Percentiles rank a stretch among this genome's conserved stretches.
Evolutionary conservation across 1,140 invertebrate species (phyloP).

Genomic region (Dryas iulia): DNA sequence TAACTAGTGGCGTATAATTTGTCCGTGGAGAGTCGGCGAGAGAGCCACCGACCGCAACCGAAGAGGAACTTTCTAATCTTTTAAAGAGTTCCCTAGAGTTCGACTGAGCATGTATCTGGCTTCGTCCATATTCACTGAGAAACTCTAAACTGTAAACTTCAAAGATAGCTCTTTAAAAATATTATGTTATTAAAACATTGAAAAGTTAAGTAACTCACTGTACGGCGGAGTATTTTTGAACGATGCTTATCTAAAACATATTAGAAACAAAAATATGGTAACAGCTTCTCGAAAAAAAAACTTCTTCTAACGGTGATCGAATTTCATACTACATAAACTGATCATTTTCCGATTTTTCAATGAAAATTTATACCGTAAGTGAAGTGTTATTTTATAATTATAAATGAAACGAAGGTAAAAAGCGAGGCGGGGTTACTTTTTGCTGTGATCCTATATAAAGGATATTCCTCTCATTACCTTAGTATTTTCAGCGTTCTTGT

Average conservation of each 20-base stretch:
- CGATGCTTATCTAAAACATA: too few relatives aligned
- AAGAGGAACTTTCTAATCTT: constrained; percentile 1
- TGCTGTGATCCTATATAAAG: background rate
- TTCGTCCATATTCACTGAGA: constrained; percentile 3
- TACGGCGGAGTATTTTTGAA: background rate
- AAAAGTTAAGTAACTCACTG: background rate
- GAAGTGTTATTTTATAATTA: background rate
- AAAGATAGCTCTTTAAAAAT: background rate
- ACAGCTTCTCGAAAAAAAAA: too few relatives aligned
- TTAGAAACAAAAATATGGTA: too few relatives aligned
- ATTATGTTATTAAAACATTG: background rate
- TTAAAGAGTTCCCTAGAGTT: background rate
- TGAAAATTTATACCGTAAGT: too few relatives aligned
- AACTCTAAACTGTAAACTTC: background rate
- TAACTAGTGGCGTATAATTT: background rate
- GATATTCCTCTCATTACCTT: background rate
- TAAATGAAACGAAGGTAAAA: background rate
- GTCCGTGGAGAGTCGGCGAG: background rate
- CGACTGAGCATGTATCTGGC: constrained; percentile 2
- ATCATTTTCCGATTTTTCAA: too few relatives aligned
- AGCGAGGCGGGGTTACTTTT: background rate
- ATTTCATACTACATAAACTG: too few relatives aligned
- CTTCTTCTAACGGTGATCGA: too few relatives aligned
- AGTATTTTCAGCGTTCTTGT: background rate
- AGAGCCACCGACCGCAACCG: background rate